phyloP scores from a whole-genome alignment of 2,797 vertebrate genomes.

The Semaprochilodus insignis region DNA sequence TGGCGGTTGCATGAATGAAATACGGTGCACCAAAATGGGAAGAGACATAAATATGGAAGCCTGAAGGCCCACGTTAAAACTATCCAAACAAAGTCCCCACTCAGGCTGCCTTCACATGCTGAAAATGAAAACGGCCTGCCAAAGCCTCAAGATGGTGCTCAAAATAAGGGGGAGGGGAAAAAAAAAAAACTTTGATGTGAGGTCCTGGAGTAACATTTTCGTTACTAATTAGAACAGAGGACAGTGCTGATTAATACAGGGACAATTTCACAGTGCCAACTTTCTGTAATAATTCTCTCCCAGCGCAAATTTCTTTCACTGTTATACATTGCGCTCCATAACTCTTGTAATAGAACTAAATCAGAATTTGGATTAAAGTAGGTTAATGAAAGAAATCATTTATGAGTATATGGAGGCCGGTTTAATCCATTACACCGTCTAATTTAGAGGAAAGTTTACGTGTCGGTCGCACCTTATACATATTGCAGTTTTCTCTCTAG shows the following conservation, averaged over 20 bases:
- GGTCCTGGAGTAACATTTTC: constrained; percentile 22
- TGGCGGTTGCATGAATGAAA: constrained; percentile 72
- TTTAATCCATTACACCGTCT: constrained; percentile 45
- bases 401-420: constrained; percentile 11
- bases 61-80: constrained; percentile 51
- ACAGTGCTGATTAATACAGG: constrained; percentile 46
- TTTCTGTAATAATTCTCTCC: constrained; percentile 41
- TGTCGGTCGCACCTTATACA: constrained; percentile 20
- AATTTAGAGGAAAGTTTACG: constrained; percentile 41
- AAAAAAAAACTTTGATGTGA: constrained; percentile 5
- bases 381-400: constrained; percentile 34
- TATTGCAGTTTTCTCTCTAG: background rate
- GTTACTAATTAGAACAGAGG: constrained; percentile 27
- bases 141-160: background rate
- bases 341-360: constrained; percentile 39
- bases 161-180: background rate
- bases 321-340: constrained; percentile 35
- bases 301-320: constrained; percentile 41
- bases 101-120: constrained; percentile 20
- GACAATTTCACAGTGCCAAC: constrained; percentile 47
- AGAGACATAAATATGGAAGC: constrained; percentile 70
- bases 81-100: constrained; percentile 69
- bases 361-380: constrained; percentile 39
- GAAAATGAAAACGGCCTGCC: constrained; percentile 14
- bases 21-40: constrained; percentile 65